Conservation (phyloP, 2,113 vertebrate genomes). For the Scomber colias region DNA sequence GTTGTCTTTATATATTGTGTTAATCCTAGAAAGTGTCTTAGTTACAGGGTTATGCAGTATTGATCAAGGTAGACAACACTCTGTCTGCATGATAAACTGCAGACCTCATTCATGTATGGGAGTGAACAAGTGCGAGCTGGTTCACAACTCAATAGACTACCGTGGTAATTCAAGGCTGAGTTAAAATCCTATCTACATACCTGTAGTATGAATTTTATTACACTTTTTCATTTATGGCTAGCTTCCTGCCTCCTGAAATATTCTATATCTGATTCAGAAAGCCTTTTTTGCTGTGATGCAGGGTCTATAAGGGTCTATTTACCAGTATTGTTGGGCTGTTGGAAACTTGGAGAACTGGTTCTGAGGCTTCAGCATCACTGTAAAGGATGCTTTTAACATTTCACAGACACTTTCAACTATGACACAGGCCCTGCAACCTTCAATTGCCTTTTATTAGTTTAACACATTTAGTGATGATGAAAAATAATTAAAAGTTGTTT, state of each 20-base stretch:
- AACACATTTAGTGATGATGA: slow-evolving; percentile 23
- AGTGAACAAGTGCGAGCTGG: slow-evolving; percentile 12
- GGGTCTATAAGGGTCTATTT: slow-evolving; percentile 38
- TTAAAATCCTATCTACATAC: background rate
- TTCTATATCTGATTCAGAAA: slow-evolving; percentile 38
- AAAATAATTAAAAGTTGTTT: slow-evolving; percentile 25
- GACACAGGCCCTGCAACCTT: background rate
- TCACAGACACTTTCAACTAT: too few species aligned
- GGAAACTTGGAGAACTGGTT: slow-evolving; percentile 14
- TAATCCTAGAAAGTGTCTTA: slow-evolving; percentile 32
- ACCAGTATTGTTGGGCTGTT: slow-evolving; percentile 47
- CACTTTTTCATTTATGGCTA: slow-evolving; percentile 19
- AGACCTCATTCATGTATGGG: background rate
- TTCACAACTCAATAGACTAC: slow-evolving; percentile 17
- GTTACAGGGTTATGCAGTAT: slow-evolving; percentile 26
- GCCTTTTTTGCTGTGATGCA: slow-evolving; percentile 22
- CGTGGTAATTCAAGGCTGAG: slow-evolving; percentile 14
- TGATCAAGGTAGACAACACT: slow-evolving; percentile 38
- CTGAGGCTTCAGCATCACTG: slow-evolving; percentile 7
- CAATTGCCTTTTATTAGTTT: slow-evolving; percentile 36
- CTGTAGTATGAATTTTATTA: background rate
- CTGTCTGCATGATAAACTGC: slow-evolving; percentile 22
- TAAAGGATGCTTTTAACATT: slow-evolving; percentile 24
- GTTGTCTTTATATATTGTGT: background rate
- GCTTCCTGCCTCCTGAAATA: slow-evolving; percentile 12